Evolutionary conservation across 2,888 invertebrate genomes (phyloP).

Genomic region (Rhopalosiphum nymphaeae): DNA sequence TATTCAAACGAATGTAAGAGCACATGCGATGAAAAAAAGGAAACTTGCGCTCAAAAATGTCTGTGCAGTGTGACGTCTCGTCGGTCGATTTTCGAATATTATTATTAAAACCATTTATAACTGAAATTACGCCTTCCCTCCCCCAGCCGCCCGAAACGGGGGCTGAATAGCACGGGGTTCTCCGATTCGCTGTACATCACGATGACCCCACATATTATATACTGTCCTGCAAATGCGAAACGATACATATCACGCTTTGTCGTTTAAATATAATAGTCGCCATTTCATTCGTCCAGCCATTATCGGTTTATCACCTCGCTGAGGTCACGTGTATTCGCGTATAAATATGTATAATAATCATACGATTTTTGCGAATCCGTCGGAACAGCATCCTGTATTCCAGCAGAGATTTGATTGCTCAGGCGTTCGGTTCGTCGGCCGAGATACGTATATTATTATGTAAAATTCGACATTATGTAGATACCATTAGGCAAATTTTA

Average conservation of each 20-base stretch:
- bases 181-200: background rate
- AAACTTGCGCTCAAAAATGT: background rate
- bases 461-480: background rate
- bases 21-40: background rate
- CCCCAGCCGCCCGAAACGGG: background rate
- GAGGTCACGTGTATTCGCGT: no score
- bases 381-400: background rate
- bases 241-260: background rate
- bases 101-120: background rate
- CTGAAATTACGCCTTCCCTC: background rate
- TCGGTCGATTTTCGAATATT: background rate
- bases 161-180: background rate
- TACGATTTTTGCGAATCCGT: no score
- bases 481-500: constrained; percentile 2
- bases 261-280: no score
- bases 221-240: background rate
- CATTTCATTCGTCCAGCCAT: no score
- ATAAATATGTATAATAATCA: no score
- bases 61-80: background rate
- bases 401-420: background rate
- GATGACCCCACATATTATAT: background rate
- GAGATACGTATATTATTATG: background rate
- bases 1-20: background rate
- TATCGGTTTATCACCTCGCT: no score
- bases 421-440: background rate